phyloP scores from a whole-genome alignment of 2,888 invertebrate species.

The Zygaena filipendulae region DNA sequence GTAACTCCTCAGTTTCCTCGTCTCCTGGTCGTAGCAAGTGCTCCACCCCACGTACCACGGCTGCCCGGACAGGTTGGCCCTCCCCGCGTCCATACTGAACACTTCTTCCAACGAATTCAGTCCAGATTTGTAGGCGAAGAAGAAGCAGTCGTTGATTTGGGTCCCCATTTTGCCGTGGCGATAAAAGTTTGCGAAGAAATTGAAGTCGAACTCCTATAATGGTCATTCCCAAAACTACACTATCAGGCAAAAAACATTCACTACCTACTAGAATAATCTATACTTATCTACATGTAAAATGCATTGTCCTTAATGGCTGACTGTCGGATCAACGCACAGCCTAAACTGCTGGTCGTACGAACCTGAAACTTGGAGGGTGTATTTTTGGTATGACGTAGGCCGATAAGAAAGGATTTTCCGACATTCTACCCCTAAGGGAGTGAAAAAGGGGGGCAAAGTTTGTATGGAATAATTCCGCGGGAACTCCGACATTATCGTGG shows the following conservation, averaged over 20 bases:
- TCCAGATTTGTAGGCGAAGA: constrained; percentile 93
- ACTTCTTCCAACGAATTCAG: constrained; percentile 83
- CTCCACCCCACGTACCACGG: constrained; percentile 91
- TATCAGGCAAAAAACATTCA: not conserved
- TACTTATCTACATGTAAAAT: too few species aligned
- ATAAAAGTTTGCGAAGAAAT: constrained; percentile 85
- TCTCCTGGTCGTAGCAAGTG: constrained; percentile 89
- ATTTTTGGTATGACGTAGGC: too few species aligned
- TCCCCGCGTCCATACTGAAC: constrained; percentile 78
- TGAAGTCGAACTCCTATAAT: constrained; percentile 78
- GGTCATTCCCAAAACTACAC: not conserved
- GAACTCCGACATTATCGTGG: too few species aligned
- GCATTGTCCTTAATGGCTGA: too few species aligned
- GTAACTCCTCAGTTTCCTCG: constrained; percentile 79
- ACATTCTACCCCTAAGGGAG: too few species aligned
- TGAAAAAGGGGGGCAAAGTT: too few species aligned
- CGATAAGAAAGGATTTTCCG: too few species aligned
- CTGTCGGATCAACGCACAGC: too few species aligned
- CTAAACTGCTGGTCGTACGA: too few species aligned
- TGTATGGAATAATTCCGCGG: too few species aligned
- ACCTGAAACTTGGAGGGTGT: too few species aligned
- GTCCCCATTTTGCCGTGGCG: constrained; percentile 61
- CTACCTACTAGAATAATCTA: too few species aligned
- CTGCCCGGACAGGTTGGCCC: constrained; percentile 72
- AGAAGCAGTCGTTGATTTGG: constrained; percentile 81